Base-by-base conservation (phyloP, 2,113 vertebrate genomes). In the Psettodes erumei region DNA sequence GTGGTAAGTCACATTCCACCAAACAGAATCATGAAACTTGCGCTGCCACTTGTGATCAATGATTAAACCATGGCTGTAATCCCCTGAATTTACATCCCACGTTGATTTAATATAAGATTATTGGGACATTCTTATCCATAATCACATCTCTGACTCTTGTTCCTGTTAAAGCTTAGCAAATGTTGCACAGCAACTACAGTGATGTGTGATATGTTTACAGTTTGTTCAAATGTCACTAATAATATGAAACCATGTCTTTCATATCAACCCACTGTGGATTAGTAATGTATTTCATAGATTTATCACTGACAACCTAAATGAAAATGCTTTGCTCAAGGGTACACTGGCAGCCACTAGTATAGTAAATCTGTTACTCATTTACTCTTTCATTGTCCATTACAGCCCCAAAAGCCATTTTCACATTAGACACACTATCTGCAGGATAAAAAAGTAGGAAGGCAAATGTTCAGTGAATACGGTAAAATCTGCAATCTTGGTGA, bases 391-490 rank as follows among this genome's bases (percentile, higher is more conserved):
- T 18, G 40, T 42, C 19, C 60, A 47, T 45, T 45, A 30, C 54
- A 66, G 23, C 33, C 33, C 35, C 50, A 47, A 19, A 28, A 38
- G 3, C 13, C 6, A 11, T 42, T 48, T 66, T 60, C 12, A 43
- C 61, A 59, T 25, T 30, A 42, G 5, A 51, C 9, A 47, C 15
- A 42, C 2, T 25, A 55, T n/a, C n/a, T n/a, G n/a, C n/a, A n/a
- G n/a, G n/a, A n/a, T n/a, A n/a, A n/a, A n/a, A n/a, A n/a, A n/a
- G n/a, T n/a, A 56, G 45, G 11, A 33, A 55, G 55, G n/a, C 15
- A 32, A 73, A 27, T 38, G 2, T 58, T 11, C 53, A 60, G 3
- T 16, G 38, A 71, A 60, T 64, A 25, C 37, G 55, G 25, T 60
- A 45, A 37, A 55, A 55, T 40, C 38, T 56, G 35, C 16, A 48